Conservation (phyloP, 2,888 invertebrate genomes). For the Chirona hameri region DNA sequence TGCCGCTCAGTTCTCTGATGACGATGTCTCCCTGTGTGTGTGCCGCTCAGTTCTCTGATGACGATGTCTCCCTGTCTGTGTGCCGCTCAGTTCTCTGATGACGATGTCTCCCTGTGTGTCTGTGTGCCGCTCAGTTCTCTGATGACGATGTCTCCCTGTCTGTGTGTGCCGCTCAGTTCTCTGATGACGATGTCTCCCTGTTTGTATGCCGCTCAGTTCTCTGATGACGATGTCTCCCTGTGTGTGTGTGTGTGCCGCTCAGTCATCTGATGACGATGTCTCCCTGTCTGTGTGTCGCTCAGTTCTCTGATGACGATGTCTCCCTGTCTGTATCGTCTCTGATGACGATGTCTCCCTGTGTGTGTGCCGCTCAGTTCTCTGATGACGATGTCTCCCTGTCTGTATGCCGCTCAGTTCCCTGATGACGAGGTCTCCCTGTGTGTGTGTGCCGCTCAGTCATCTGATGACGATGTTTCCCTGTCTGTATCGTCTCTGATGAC, state of each 20-base stretch:
- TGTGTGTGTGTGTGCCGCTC: neutral
- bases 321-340: neutral
- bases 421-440: neutral
- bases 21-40: neutral
- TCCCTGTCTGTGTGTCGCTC: neutral
- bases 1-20: neutral
- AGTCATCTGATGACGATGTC: neutral
- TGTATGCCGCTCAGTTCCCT: neutral
- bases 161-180: neutral
- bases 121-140: neutral
- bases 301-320: neutral
- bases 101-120: neutral
- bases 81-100: neutral
- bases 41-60: neutral
- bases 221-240: neutral
- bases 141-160: neutral
- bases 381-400: neutral
- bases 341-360: neutral
- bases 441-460: neutral
- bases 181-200: neutral
- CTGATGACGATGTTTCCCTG: neutral
- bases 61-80: neutral
- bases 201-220: neutral
- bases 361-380: neutral
- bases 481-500: neutral